Conservation (phyloP, 1,140 invertebrate species). For the Saccostrea cuccullata region DNA sequence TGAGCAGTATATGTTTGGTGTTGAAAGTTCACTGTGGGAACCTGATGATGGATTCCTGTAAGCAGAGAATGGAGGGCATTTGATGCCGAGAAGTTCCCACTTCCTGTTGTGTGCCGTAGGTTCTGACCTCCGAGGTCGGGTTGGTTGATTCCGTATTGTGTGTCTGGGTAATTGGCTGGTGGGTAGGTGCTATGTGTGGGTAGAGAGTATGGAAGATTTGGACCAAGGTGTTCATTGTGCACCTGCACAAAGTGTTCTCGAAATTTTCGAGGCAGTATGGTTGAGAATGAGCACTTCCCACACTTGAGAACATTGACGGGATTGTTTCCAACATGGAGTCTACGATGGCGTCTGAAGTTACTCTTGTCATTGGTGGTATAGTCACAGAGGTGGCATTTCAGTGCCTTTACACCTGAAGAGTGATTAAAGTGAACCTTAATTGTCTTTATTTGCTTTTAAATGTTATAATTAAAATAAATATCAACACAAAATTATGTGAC, state of each 20-base stretch:
- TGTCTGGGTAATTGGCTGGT: constrained; percentile 35
- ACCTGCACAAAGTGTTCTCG: constrained; percentile 70
- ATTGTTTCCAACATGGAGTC: constrained; percentile 67
- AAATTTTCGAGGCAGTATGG: constrained; percentile 68
- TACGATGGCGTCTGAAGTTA: constrained; percentile 68
- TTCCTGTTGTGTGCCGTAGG: constrained; percentile 21
- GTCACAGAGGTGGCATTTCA: constrained; percentile 71
- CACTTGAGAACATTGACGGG: constrained; percentile 70
- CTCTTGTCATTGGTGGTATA: constrained; percentile 71
- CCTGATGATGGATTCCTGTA: constrained; percentile 54
- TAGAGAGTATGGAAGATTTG: constrained; percentile 39
- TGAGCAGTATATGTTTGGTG: constrained; percentile 48
- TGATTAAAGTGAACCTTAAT: background rate
- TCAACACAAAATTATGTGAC: too few relatives aligned
- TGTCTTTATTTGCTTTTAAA: background rate
- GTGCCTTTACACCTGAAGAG: constrained; percentile 67
- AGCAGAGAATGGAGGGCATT: constrained; percentile 59
- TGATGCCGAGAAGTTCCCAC: constrained; percentile 51
- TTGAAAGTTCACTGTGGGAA: constrained; percentile 38
- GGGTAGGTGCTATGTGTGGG: constrained; percentile 20
- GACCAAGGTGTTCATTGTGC: constrained; percentile 63
- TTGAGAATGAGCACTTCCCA: constrained; percentile 70
- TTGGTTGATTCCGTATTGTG: constrained; percentile 37
- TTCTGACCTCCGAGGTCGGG: constrained; percentile 1
- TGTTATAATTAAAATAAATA: too few relatives aligned